A percentile compares a stretch with the other conserved stretches of the same genome.
Conservation (phyloP, 2,797 vertebrate species). For the Margarornis squamiger region DNA sequence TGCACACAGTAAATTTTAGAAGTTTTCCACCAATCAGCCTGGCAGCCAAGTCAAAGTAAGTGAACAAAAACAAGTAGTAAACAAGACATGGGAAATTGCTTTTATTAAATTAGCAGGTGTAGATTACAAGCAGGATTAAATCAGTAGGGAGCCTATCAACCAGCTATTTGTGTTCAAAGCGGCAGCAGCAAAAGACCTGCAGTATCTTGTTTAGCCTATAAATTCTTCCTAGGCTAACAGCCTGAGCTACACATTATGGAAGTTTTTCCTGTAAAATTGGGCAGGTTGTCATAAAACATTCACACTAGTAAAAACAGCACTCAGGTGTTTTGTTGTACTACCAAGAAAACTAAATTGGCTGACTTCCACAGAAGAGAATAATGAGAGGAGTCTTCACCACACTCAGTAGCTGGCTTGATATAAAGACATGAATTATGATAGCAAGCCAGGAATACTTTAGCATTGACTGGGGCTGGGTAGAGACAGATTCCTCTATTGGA, state of each 20-base stretch:
- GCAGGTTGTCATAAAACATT: not conserved
- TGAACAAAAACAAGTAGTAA: not conserved
- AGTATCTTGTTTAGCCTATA: not conserved
- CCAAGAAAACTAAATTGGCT: not conserved
- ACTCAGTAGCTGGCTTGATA: not conserved
- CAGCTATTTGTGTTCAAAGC: constrained; percentile 16
- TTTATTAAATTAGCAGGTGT: constrained; percentile 49
- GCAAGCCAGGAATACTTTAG: not conserved
- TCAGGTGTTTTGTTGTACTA: not conserved
- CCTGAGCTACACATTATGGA: not conserved
- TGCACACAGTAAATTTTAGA: not conserved
- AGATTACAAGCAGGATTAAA: constrained; percentile 29
- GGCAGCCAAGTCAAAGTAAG: not conserved
- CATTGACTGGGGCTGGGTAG: not conserved
- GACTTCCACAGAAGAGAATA: not conserved
- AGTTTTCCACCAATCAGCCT: not conserved
- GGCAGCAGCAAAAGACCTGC: not conserved
- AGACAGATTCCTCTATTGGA: not conserved
- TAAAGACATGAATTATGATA: not conserved
- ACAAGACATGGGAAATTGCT: not conserved
- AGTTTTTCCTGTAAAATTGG: not conserved
- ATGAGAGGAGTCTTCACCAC: not conserved
- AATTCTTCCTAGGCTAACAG: not conserved
- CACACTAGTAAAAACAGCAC: not conserved
- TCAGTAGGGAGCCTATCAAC: not conserved